A percentile compares a stretch with the other conserved stretches of the same genome.
Evolutionary conservation across 2,888 invertebrate species (phyloP).

Genomic region (Norana najaformis): DNA sequence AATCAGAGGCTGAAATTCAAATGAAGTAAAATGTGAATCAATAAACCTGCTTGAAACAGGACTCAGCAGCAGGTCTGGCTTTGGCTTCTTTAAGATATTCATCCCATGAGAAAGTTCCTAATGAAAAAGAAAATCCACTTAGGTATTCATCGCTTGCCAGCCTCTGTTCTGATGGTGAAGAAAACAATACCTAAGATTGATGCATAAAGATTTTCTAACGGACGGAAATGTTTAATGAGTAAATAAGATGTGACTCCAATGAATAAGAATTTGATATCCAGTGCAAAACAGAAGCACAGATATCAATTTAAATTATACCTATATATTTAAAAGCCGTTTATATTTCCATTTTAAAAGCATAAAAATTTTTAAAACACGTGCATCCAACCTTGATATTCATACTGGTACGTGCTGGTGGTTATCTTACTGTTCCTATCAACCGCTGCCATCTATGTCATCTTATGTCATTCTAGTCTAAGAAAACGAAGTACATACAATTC

Average conservation of each 20-base stretch:
- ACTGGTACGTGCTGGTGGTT: slow-evolving; percentile 20
- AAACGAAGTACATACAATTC: background rate
- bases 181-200: background rate
- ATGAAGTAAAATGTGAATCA: background rate
- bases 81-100: slow-evolving; percentile 76
- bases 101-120: slow-evolving; percentile 70
- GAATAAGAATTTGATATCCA: background rate
- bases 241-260: background rate
- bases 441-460: background rate
- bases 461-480: background rate
- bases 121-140: background rate
- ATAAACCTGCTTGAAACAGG: slow-evolving; percentile 81
- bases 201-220: background rate
- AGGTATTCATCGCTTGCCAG: background rate
- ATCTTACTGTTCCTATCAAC: background rate
- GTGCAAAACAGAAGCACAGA: background rate
- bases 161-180: background rate
- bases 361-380: background rate
- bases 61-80: slow-evolving; percentile 77
- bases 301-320: background rate
- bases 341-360: no score
- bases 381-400: slow-evolving; percentile 10
- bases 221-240: background rate
- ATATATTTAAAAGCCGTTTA: background rate
- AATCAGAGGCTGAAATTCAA: background rate